Percentiles rank a stretch among this genome's conserved stretches.
phyloP scores from a whole-genome alignment of 2,113 vertebrate species.

The Paedocypris sp. region DNA sequence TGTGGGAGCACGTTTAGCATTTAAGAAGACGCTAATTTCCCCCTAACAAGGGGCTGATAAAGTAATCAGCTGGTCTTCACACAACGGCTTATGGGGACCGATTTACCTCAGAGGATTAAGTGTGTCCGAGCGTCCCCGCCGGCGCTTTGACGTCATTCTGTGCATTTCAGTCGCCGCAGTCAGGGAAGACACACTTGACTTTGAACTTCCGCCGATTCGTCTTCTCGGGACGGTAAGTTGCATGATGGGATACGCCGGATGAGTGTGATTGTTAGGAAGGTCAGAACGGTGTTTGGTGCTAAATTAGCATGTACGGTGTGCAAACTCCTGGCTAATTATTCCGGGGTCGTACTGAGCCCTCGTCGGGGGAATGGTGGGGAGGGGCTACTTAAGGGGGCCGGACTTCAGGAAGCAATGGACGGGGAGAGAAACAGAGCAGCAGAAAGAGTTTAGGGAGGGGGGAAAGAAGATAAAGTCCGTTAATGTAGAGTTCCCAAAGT shows the following conservation, averaged over 20 bases:
- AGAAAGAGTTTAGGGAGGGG: conserved; percentile 22
- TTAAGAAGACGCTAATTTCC: conserved; percentile 39
- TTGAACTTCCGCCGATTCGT: not conserved
- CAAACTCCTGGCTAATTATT: conserved; percentile 46
- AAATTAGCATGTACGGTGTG: too few species aligned
- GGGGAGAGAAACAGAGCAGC: not conserved
- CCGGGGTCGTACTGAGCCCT: conserved; percentile 20
- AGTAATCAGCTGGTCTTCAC: conserved; percentile 41
- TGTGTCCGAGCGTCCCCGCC: conserved; percentile 14
- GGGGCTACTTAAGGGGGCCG: conserved; percentile 43
- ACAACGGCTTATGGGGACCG: conserved; percentile 7
- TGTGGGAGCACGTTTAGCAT: too few species aligned
- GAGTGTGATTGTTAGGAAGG: not conserved
- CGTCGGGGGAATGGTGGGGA: conserved; percentile 22
- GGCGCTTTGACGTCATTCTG: conserved; percentile 57
- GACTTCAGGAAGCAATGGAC: conserved; percentile 13
- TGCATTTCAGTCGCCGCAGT: conserved; percentile 33
- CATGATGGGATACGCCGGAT: not conserved
- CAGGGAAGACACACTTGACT: conserved; percentile 22
- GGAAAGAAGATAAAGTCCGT: conserved; percentile 12
- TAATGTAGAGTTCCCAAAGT: conserved; percentile 4
- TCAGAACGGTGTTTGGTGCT: not conserved
- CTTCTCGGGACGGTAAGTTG: not conserved
- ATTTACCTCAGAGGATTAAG: conserved; percentile 10
- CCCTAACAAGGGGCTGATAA: conserved; percentile 38